Conservation (phyloP, 2,113 vertebrate genomes). For the Prolemur simus region DNA sequence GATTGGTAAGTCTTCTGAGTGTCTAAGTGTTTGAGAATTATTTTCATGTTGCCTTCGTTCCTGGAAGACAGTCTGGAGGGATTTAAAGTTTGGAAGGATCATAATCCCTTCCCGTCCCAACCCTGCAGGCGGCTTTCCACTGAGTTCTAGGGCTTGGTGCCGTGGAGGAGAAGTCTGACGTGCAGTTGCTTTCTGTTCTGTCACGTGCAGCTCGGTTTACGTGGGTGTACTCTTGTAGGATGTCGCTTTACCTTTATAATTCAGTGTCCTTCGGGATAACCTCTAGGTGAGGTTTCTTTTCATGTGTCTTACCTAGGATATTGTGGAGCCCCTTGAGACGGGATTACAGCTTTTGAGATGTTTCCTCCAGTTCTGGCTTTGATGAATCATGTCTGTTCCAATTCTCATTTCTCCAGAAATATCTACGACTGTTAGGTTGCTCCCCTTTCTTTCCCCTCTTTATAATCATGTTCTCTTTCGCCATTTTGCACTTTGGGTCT, state of each 20-base stretch:
- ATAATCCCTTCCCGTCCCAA: background rate
- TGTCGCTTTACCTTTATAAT: constrained; percentile 25
- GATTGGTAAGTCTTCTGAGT: background rate
- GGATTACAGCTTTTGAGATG: background rate
- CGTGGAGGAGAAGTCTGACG: background rate
- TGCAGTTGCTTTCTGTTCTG: background rate
- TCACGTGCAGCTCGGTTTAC: background rate
- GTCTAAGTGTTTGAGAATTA: background rate
- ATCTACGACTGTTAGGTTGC: background rate
- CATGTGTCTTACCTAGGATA: background rate
- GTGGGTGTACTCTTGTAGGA: background rate
- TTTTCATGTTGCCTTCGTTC: background rate
- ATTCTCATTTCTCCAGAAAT: background rate
- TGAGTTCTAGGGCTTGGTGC: background rate
- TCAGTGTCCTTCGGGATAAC: background rate
- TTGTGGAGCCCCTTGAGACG: background rate
- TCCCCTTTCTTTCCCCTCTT: background rate
- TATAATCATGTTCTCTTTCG: background rate
- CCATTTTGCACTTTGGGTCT: background rate
- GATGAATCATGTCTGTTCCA: background rate
- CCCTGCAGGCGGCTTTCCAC: background rate
- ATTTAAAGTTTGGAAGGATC: background rate
- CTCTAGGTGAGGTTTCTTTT: background rate
- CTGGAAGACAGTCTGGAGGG: background rate
- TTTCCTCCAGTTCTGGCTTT: background rate